Evolutionary conservation across 2,888 invertebrate species (phyloP).

Genomic region (Drosophila helvetica): DNA sequence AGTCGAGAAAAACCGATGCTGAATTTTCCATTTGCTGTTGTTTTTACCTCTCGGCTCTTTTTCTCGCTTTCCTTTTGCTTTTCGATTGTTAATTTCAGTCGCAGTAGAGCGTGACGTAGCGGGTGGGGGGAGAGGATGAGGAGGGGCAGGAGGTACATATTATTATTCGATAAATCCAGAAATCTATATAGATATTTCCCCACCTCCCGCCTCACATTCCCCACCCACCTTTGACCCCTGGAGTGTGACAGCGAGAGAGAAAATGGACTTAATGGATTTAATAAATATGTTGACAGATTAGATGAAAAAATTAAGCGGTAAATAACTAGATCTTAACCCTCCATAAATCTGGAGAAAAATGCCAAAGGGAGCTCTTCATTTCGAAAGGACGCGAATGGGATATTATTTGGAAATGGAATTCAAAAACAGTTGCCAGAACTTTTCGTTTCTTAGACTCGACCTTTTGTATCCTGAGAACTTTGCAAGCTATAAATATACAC

Average conservation of each 20-base stretch:
- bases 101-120: constrained; percentile 42
- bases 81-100: constrained; percentile 56
- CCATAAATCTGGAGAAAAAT: not conserved
- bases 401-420: not conserved
- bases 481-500: not conserved
- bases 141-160: not conserved
- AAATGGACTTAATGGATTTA: constrained; percentile 22
- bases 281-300: not conserved
- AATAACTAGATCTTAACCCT: not conserved
- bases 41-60: not conserved
- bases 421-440: not conserved
- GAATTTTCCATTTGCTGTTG: constrained; percentile 40
- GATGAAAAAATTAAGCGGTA: no score
- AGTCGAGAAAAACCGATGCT: constrained; percentile 35
- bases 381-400: no score
- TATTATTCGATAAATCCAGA: constrained; percentile 33
- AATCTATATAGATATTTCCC: constrained; percentile 56
- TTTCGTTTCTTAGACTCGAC: not conserved
- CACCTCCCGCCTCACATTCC: no score
- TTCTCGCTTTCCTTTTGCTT: constrained; percentile 22
- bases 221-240: no score
- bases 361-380: not conserved
- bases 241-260: not conserved
- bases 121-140: not conserved
- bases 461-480: not conserved